These are phyloP conservation scores for Penaeus vannamei DNA, from an alignment of 1,140 invertebrate species.

Conservation along the genomic window DNA sequence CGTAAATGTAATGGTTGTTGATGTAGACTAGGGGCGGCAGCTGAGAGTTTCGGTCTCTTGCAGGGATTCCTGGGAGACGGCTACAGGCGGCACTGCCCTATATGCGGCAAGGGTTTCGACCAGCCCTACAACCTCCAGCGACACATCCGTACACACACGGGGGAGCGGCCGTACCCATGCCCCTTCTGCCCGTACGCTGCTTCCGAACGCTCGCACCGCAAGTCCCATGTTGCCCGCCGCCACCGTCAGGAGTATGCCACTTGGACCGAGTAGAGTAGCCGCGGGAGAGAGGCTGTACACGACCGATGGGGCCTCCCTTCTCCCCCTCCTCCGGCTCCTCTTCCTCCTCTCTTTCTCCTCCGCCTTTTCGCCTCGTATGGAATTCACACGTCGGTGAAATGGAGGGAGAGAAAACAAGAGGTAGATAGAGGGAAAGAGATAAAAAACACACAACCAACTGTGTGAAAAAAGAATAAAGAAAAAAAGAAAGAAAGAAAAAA, in stretches of 20 bases:
- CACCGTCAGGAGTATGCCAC: conserved; percentile 57
- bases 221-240: conserved; percentile 58
- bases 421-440: no score
- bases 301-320: no score
- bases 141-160: conserved; percentile 61
- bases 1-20: no score
- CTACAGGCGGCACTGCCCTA: conserved; percentile 61
- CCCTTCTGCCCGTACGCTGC: conserved; percentile 61
- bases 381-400: no score
- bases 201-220: conserved; percentile 60
- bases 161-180: conserved; percentile 59
- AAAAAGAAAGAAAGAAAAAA: background rate
- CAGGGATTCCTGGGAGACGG: conserved; percentile 56
- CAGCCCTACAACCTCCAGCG: conserved; percentile 64
- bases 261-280: conserved; percentile 44
- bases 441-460: no score
- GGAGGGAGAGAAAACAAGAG: no score
- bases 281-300: no score
- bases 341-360: no score
- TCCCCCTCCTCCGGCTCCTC: no score
- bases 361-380: no score
- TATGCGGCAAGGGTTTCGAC: conserved; percentile 62
- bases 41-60: conserved; percentile 52
- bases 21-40: background rate
- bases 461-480: background rate